Evolutionary conservation across 2,797 vertebrate genomes (phyloP).

Genomic region (Amblyopsis hoosieri): DNA sequence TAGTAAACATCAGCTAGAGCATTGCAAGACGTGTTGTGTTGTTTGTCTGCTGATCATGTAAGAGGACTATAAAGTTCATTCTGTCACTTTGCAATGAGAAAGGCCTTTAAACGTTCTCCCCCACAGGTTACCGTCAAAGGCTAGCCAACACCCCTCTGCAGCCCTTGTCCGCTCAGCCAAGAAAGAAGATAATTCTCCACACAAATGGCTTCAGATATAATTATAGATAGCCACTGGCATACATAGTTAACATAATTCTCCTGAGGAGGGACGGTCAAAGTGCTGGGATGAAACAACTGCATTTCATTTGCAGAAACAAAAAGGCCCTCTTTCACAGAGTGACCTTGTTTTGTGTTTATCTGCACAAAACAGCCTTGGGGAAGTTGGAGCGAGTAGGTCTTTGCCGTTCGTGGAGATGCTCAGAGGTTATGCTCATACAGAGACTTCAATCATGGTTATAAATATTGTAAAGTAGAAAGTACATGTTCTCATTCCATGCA

Average conservation of each 20-base stretch:
- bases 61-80: too few relatives aligned
- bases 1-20: too few relatives aligned
- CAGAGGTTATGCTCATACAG: too few relatives aligned
- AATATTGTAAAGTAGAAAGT: too few relatives aligned
- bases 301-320: constrained; percentile 27
- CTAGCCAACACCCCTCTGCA: constrained; percentile 6
- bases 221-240: constrained; percentile 54
- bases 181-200: constrained; percentile 29
- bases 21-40: too few relatives aligned
- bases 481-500: too few relatives aligned
- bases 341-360: constrained; percentile 40
- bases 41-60: too few relatives aligned
- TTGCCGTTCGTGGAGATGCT: too few relatives aligned
- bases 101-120: constrained; percentile 30
- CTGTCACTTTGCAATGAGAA: constrained; percentile 18
- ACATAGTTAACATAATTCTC: constrained; percentile 8
- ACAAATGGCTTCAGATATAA: constrained; percentile 54
- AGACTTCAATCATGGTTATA: too few relatives aligned
- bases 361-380: background rate
- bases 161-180: constrained; percentile 16
- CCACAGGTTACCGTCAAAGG: constrained; percentile 39
- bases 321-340: constrained; percentile 19
- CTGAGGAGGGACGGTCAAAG: constrained; percentile 4
- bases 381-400: too few relatives aligned
- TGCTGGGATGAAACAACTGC: constrained; percentile 12